phyloP scores from a whole-genome alignment of 2,888 invertebrate genomes.

The Plusia festucae region DNA sequence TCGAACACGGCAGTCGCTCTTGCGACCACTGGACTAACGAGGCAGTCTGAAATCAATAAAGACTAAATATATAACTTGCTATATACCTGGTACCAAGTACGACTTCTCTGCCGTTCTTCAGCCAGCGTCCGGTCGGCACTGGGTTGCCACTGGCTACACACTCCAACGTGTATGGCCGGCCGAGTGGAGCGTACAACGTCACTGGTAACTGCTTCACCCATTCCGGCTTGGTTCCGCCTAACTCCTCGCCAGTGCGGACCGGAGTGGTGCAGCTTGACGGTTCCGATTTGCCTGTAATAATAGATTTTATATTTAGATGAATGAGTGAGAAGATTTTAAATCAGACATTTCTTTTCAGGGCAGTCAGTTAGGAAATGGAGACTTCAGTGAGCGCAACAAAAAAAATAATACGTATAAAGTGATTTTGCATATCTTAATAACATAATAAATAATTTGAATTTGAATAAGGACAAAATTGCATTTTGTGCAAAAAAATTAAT shows the following conservation, averaged over 20 bases:
- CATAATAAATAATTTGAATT: too few relatives aligned
- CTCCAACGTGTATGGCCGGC: constrained; percentile 94
- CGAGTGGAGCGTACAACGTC: constrained; percentile 94
- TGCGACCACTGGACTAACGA: too few relatives aligned
- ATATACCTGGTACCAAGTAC: constrained; percentile 91
- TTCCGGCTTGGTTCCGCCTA: constrained; percentile 97
- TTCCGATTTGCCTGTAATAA: constrained; percentile 91
- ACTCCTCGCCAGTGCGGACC: constrained; percentile 96
- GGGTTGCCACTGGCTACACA: constrained; percentile 98
- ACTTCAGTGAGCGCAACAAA: too few relatives aligned
- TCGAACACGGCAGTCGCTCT: too few relatives aligned
- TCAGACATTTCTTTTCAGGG: too few relatives aligned
- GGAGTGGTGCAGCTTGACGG: constrained; percentile 97
- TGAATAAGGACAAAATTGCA: too few relatives aligned
- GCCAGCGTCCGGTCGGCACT: constrained; percentile 95
- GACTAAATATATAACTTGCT: neutral
- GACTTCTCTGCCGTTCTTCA: constrained; percentile 97
- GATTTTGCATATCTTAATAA: too few relatives aligned
- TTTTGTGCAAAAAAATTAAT: too few relatives aligned
- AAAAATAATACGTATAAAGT: too few relatives aligned
- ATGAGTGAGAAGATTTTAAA: too few relatives aligned
- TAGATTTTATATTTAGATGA: neutral
- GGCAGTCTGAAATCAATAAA: too few relatives aligned
- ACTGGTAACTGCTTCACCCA: constrained; percentile 94
- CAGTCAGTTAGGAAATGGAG: too few relatives aligned